These are phyloP conservation scores for Drosophila melanosoma DNA, from an alignment of 2,888 invertebrate genomes.

Conservation along the genomic window DNA sequence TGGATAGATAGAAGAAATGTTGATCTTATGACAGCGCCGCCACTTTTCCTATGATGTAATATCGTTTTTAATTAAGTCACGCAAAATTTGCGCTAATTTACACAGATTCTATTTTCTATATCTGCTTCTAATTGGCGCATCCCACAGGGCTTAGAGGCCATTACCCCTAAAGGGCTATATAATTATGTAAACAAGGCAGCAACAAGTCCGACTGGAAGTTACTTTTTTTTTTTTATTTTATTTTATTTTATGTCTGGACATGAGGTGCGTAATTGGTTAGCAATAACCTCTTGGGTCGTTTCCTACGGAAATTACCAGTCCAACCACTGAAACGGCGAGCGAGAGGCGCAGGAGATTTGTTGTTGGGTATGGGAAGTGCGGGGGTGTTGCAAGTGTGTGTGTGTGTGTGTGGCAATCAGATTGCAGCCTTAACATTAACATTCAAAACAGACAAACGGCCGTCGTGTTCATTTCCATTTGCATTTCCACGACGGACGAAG, in stretches of 20 bases:
- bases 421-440: slow-evolving; percentile 67
- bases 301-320: slow-evolving; percentile 51
- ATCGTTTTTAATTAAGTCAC: slow-evolving; percentile 75
- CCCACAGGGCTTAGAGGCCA: slow-evolving; percentile 17
- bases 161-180: slow-evolving; percentile 42
- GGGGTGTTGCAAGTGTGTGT: neutral
- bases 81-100: slow-evolving; percentile 75
- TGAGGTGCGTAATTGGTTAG: slow-evolving; percentile 58
- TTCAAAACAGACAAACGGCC: slow-evolving; percentile 49
- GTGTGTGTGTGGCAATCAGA: neutral
- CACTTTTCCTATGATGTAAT: slow-evolving; percentile 75
- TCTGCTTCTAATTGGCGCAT: slow-evolving; percentile 63
- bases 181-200: slow-evolving; percentile 69
- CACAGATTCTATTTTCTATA: slow-evolving; percentile 55
- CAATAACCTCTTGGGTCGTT: slow-evolving; percentile 32
- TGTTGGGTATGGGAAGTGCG: neutral
- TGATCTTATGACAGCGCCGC: slow-evolving; percentile 44
- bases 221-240: neutral
- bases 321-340: slow-evolving; percentile 8
- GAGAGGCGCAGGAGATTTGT: slow-evolving; percentile 4
- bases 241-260: slow-evolving; percentile 25
- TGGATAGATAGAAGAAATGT: slow-evolving; percentile 37
- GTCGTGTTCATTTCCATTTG: slow-evolving; percentile 34
- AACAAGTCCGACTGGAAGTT: slow-evolving; percentile 13
- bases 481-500: slow-evolving; percentile 33